Base-by-base conservation (phyloP, 2,113 vertebrate genomes). In the Pogonocichla stellata region DNA sequence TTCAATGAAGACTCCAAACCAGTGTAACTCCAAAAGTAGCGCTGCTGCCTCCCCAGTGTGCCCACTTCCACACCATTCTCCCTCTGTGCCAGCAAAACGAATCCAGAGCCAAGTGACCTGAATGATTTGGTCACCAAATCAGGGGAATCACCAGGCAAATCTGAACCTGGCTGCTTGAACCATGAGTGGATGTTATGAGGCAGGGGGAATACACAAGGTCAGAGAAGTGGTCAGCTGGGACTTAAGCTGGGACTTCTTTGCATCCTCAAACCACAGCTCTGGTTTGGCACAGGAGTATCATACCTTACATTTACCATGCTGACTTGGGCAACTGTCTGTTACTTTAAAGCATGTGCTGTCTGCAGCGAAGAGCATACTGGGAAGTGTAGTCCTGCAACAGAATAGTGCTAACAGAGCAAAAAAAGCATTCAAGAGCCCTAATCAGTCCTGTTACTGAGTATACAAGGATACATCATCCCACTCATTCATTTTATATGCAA, bases 61-160 rank as follows among this genome's bases (percentile, higher is more conserved):
- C 45, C 23, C 47, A 6, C 31, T 31, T 36, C 47, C 48, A 73
- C 1, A 0, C 38, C 42, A 33, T 8, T 33, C 47, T 61, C 38
- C 7, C 61, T 47, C 66, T 16, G 48, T 3, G 26, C 57, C 72
- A 61, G 45, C n/a, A 29, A 34, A 74, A 38, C 36, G 33, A 50
- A 36, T 1, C 12, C 57, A 75, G 33, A 80, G 40, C 29, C 33
- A 26, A 83, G 31, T 2, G 34, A 75, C 20, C 12, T 0, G 1
- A 69, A 31, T 2, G 25, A 22, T 34, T 54, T 0, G 0, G 45
- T 4, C 7, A 29, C 10, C 0, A 0, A 40, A 43, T 4, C 12
- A 5, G 20, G 19, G 28, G 14, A 70, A 38, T 7, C 34, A 79
- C 23, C 56, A 34, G 47, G 18, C 5, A 69, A 54, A 48, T 4